Percentiles rank a stretch among this genome's conserved stretches.
Conservation (phyloP, 1,140 invertebrate genomes). For the Drosophila willistoni region DNA sequence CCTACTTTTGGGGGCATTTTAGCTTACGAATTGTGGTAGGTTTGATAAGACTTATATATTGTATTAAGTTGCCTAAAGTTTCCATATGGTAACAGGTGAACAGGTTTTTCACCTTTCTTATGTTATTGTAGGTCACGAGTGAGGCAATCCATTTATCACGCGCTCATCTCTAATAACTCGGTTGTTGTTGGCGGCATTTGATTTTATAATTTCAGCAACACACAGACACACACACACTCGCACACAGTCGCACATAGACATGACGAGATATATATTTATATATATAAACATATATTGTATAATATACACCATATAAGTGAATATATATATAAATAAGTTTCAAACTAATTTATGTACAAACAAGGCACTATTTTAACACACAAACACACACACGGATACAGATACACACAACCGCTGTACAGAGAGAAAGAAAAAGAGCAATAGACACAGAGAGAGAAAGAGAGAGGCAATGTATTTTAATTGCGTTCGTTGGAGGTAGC, state of each 20-base stretch:
- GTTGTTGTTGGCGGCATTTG: constrained; percentile 25
- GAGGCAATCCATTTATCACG: neutral
- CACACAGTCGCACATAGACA: constrained; percentile 3
- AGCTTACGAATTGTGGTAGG: no score
- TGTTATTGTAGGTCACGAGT: neutral
- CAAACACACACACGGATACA: constrained; percentile 42
- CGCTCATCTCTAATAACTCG: constrained; percentile 7
- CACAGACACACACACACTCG: constrained; percentile 5
- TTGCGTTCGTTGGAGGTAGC: constrained; percentile 51
- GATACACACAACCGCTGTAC: constrained; percentile 33
- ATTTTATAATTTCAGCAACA: constrained; percentile 47
- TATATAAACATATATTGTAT: constrained; percentile 31
- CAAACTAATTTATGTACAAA: constrained; percentile 78
- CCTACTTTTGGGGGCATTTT: no score
- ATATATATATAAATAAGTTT: constrained; percentile 31
- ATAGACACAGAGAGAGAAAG: constrained; percentile 5
- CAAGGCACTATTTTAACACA: constrained; percentile 75
- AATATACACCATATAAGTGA: constrained; percentile 25
- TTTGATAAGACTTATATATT: no score
- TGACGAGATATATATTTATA: constrained; percentile 25
- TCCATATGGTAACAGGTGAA: no score
- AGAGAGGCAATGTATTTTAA: constrained; percentile 49
- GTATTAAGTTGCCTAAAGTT: no score
- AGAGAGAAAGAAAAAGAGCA: constrained; percentile 15
- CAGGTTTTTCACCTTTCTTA: neutral